Evolutionary conservation across 35 echinoderm and acorn worm genomes (phyloP).

Genomic region (Nesometra sesokonis): DNA sequence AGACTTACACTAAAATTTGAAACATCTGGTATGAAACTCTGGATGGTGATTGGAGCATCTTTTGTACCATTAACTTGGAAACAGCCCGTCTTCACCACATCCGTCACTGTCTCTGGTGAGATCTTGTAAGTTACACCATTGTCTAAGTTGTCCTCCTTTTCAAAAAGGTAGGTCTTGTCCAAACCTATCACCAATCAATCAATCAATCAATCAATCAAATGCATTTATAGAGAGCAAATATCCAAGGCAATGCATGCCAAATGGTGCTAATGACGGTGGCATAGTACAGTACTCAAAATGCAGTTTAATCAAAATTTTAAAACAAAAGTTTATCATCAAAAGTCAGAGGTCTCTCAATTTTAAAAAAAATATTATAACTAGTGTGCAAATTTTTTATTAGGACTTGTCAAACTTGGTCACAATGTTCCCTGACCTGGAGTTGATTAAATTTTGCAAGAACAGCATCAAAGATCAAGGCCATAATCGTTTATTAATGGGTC

Average conservation of each 20-base stretch:
- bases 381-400: too few species aligned
- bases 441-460: too few species aligned
- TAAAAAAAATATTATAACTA: too few species aligned
- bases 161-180: slow-evolving; percentile 52
- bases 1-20: slow-evolving; percentile 42
- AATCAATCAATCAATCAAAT: too few species aligned
- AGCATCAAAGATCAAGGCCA: too few species aligned
- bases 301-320: too few species aligned
- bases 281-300: not conserved
- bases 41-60: slow-evolving; percentile 13
- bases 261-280: not conserved
- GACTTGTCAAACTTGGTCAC: too few species aligned
- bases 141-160: slow-evolving; percentile 1
- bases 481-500: too few species aligned
- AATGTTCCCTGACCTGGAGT: too few species aligned
- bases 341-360: too few species aligned
- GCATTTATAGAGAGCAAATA: too few species aligned
- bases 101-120: slow-evolving; percentile 33
- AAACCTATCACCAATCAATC: slow-evolving; percentile 67
- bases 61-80: slow-evolving; percentile 57
- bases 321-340: too few species aligned
- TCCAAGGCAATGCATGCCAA: not conserved
- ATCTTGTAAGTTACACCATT: slow-evolving; percentile 55
- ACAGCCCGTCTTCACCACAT: slow-evolving; percentile 4
- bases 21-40: slow-evolving; percentile 60